Evolutionary conservation across 2,113 vertebrate genomes (phyloP).

Genomic region (Rhea americana): DNA sequence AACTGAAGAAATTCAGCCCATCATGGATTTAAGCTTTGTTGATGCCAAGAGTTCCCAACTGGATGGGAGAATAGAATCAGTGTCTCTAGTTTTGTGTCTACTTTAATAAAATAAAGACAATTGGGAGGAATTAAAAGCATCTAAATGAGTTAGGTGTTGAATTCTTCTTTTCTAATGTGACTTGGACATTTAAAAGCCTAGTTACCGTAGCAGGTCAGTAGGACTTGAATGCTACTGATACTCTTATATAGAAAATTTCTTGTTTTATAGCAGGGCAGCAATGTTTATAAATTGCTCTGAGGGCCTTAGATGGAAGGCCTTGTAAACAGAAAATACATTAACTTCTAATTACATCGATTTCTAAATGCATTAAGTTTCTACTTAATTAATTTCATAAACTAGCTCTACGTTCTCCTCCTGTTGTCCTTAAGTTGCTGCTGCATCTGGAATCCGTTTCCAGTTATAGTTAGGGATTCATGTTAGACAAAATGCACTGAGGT

Average conservation of each 20-base stretch:
- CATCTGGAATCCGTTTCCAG: not conserved
- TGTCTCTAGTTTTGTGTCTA: not conserved
- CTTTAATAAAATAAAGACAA: not conserved
- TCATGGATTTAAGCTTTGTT: not conserved
- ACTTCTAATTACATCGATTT: slow-evolving; percentile 26
- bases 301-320: not conserved
- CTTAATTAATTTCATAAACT: slow-evolving; percentile 23
- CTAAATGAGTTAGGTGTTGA: not conserved
- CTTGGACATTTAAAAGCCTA: not conserved
- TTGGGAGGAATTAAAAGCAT: not conserved
- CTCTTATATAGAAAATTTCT: not conserved
- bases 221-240: not conserved
- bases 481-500: not conserved
- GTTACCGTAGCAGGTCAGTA: not conserved
- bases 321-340: not conserved
- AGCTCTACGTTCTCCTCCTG: not conserved
- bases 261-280: not conserved
- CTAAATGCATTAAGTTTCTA: not conserved
- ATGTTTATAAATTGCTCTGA: slow-evolving; percentile 6
- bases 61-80: not conserved
- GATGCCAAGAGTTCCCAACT: not conserved
- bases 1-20: not conserved
- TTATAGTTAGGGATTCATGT: not conserved
- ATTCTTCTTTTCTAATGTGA: not conserved
- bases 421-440: not conserved